Base-by-base conservation (phyloP, 37 sponge, comb jelly and placozoan species). In the Corticium candelabrum region DNA sequence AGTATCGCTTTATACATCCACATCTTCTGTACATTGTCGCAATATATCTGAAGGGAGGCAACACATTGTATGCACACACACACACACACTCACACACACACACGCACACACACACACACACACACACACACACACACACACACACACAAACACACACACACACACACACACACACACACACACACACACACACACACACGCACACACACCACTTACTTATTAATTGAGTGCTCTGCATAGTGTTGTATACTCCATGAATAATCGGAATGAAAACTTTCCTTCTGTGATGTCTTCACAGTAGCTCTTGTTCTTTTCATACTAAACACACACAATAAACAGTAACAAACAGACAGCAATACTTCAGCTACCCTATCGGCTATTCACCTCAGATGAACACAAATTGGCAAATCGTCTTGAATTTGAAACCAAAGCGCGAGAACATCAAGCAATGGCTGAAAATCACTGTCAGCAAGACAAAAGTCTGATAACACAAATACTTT, bases 231-330 rank as follows among this genome's bases (percentile, higher is more conserved):
- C 87, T 85, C 4, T 29, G 32, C 1, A 81, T 76, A 35, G 84
- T 70, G 21, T 37, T 41, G 1, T 74, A 57, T 56, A 93, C 82
- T 3, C 89, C 97, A 40, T 96, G 97, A 2, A 96, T 86, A 68
- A 96, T 93, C 27, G 91, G 68, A 93, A 96, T 30, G 97, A 96
- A 81, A 88, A 96, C 43, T 96, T 96, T 3, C 97, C 97, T 68
- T 96, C 97, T 1, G 93, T 93, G 76, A 96, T 68, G 69, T 96
- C 97, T 43, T 96, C 97, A 38, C 91, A 90, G 37, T 88, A 96
- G 33, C 89, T 93, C 83, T 96, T 96, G 76, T 93, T 93, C 4
- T 93, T 83, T 41, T 89, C 72, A 70, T 96, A 96, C 91, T 93
- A 50, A 50, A 21, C n/a, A n/a, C n/a, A n/a, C n/a, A n/a, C n/a